Conservation (phyloP, 2,113 vertebrate species). For the Cairina moschata region DNA sequence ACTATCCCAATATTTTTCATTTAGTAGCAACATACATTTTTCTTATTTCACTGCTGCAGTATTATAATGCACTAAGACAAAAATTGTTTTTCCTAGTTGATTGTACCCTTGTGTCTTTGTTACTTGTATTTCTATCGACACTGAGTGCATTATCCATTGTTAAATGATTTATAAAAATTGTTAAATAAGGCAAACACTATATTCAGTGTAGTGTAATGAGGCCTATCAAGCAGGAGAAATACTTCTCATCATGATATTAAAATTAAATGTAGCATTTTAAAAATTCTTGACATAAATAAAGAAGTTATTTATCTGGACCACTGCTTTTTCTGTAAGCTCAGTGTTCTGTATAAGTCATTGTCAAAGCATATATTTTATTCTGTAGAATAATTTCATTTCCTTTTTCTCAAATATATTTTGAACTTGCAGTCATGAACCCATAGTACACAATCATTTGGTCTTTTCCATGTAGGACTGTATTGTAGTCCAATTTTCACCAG, state of each 20-base stretch:
- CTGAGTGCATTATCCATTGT: conserved; percentile 59
- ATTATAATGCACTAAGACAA: not conserved
- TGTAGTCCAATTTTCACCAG: not conserved
- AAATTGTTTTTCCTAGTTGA: conserved; percentile 42
- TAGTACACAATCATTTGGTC: not conserved
- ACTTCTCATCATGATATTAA: conserved; percentile 77
- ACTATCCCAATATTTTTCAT: not conserved
- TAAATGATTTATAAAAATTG: conserved; percentile 81
- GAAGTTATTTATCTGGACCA: conserved; percentile 79
- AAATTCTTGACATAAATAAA: conserved; percentile 80
- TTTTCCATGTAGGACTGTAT: not conserved
- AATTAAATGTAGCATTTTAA: conserved; percentile 82
- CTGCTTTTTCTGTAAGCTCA: conserved; percentile 75
- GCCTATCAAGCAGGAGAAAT: conserved; percentile 69
- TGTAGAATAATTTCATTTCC: conserved; percentile 53
- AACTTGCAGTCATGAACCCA: conserved; percentile 64
- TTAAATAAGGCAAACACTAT: conserved; percentile 83
- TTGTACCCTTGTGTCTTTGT: conserved; percentile 40
- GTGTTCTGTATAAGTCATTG: conserved; percentile 79
- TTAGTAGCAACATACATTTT: not conserved
- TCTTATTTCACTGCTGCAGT: not conserved
- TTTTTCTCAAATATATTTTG: conserved; percentile 44
- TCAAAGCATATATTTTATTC: conserved; percentile 75
- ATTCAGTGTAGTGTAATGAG: conserved; percentile 76
- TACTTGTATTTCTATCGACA: conserved; percentile 48